These are phyloP conservation scores for Dermolepida albohirtum DNA, from an alignment of 2,888 invertebrate species.

Conservation along the genomic window DNA sequence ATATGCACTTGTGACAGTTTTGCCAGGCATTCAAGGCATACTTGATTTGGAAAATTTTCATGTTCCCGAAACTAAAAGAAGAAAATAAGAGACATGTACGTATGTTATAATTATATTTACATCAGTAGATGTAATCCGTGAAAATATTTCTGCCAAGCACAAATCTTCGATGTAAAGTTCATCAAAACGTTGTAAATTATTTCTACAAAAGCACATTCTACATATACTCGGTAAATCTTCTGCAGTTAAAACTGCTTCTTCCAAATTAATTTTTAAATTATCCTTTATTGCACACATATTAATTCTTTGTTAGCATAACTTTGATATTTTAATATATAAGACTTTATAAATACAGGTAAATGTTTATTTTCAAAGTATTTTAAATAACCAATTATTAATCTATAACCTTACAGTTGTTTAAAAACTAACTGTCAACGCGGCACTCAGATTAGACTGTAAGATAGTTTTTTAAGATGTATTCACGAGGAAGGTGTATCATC, in stretches of 20 bases:
- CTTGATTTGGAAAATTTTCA: conserved; percentile 1
- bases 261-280: conserved; percentile 7
- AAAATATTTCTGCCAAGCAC: conserved; percentile 7
- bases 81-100: not conserved
- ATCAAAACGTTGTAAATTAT: conserved; percentile 1
- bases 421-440: too few relatives aligned
- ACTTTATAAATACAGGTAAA: too few relatives aligned
- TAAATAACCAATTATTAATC: too few relatives aligned
- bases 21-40: conserved; percentile 12
- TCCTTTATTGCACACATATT: conserved; percentile 10
- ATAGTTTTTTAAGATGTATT: too few relatives aligned
- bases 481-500: too few relatives aligned
- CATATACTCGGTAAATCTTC: conserved; percentile 29
- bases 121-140: conserved; percentile 2
- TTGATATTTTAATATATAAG: too few relatives aligned
- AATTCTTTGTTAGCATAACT: not conserved
- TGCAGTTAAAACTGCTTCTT: conserved; percentile 15
- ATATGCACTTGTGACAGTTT: conserved; percentile 15
- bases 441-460: too few relatives aligned
- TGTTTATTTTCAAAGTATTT: too few relatives aligned
- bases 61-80: not conserved
- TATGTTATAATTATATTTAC: not conserved
- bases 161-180: conserved; percentile 1
- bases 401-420: too few relatives aligned
- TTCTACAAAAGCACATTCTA: conserved; percentile 21